Evolutionary conservation across 2,888 invertebrate species (phyloP).

Genomic region (Amphipoea lucens): DNA sequence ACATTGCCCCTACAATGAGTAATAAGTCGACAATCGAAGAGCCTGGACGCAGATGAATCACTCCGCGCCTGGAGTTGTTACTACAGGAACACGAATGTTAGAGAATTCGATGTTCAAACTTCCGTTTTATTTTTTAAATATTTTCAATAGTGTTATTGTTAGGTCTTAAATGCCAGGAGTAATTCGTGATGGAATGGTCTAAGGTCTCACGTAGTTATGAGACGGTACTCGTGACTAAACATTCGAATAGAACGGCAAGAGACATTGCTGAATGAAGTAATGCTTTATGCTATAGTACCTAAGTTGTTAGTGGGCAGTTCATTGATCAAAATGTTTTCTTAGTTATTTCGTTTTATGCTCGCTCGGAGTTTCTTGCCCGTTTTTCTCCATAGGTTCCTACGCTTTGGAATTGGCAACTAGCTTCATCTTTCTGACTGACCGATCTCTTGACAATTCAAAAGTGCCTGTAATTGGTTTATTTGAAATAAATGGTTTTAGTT

Average conservation of each 20-base stretch:
- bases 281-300: conserved; percentile 10
- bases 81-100: conserved; percentile 49
- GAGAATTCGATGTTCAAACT: conserved; percentile 35
- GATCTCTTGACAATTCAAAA: background rate
- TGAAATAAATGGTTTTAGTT: background rate
- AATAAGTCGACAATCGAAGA: conserved; percentile 63
- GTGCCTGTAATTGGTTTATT: background rate
- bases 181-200: conserved; percentile 25
- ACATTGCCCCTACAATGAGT: conserved; percentile 68
- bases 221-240: conserved; percentile 22
- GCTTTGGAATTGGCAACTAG: background rate
- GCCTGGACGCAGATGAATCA: conserved; percentile 63
- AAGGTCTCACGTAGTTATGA: conserved; percentile 15
- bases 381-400: background rate
- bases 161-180: conserved; percentile 5
- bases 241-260: conserved; percentile 19
- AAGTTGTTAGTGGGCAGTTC: background rate
- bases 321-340: background rate
- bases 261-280: conserved; percentile 17
- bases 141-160: conserved; percentile 36
- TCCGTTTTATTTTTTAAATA: conserved; percentile 36
- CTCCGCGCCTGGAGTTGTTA: conserved; percentile 44
- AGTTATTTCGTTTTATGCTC: background rate
- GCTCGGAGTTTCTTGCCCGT: background rate
- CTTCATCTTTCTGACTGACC: background rate